A percentile compares a stretch with the other conserved stretches of the same genome.
phyloP scores from a whole-genome alignment of 2,113 vertebrate genomes.

The Sialia sialis region DNA sequence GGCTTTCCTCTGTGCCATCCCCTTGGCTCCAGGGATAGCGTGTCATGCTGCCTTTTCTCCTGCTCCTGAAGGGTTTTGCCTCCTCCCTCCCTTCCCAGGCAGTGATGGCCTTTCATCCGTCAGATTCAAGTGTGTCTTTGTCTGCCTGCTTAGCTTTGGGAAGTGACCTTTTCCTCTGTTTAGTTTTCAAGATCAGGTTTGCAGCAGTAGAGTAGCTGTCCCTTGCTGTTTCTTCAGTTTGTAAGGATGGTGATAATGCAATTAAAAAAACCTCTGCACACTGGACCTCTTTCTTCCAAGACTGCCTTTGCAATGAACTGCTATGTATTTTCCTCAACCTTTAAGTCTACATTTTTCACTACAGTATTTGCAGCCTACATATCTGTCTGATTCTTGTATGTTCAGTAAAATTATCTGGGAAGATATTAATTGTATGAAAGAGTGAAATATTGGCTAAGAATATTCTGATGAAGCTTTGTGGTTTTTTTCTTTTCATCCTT shows the following conservation, averaged over 20 bases:
- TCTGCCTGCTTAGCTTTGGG: background rate
- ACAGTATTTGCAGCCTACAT: background rate
- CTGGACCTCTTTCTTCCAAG: background rate
- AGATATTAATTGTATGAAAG: background rate
- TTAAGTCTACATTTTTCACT: background rate
- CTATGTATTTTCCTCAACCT: background rate
- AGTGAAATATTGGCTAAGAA: background rate
- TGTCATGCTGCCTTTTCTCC: background rate
- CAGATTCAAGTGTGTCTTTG: background rate
- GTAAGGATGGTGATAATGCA: background rate
- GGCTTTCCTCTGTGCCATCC: background rate
- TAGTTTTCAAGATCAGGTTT: background rate
- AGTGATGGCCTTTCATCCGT: background rate
- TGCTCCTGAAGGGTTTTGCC: background rate
- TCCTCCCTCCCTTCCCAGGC: background rate
- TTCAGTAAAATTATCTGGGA: background rate
- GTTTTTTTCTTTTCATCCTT: background rate
- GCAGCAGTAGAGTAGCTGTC: background rate
- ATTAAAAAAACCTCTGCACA: background rate
- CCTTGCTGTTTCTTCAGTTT: background rate
- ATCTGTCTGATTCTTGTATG: background rate
- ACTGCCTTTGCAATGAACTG: background rate
- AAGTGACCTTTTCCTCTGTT: background rate
- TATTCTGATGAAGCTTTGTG: background rate
- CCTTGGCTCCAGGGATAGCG: rapidly evolving